These are phyloP conservation scores for Zaprionus ornatus DNA, from an alignment of 1,140 invertebrate genomes.

Conservation along the genomic window DNA sequence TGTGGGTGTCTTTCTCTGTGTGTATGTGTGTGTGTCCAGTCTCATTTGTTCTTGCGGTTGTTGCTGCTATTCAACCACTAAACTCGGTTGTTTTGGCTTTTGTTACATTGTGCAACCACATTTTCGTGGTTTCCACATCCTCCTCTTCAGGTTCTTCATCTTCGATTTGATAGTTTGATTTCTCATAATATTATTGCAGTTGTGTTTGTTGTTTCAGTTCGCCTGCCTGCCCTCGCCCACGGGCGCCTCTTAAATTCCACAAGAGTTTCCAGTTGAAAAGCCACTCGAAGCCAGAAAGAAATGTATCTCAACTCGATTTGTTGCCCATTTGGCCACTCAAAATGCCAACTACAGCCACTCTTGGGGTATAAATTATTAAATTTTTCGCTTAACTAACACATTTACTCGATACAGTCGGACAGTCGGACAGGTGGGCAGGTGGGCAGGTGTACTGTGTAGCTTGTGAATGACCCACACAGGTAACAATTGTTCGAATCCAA, in stretches of 20 bases:
- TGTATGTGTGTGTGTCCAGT: constrained; percentile 26
- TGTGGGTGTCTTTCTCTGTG: constrained; percentile 10
- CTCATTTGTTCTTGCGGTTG: constrained; percentile 52
- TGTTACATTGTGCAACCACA: constrained; percentile 68
- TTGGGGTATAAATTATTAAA: constrained; percentile 65
- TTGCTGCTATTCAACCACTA: constrained; percentile 75
- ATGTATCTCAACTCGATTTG: constrained; percentile 30
- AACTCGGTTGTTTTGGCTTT: constrained; percentile 77
- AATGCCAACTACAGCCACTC: constrained; percentile 12
- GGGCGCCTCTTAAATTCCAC: constrained; percentile 34
- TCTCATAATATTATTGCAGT: constrained; percentile 66
- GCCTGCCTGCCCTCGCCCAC: neutral
- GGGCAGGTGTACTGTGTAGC: constrained; percentile 8
- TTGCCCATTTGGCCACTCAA: constrained; percentile 31
- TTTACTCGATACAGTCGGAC: constrained; percentile 17
- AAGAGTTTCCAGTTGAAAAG: constrained; percentile 15
- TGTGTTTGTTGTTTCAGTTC: neutral
- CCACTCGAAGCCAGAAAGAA: neutral
- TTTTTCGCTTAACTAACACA: constrained; percentile 56
- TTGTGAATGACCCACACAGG: constrained; percentile 5
- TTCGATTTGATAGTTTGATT: constrained; percentile 72
- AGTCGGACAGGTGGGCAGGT: constrained; percentile 4
- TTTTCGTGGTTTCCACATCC: constrained; percentile 61
- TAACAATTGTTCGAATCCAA: constrained; percentile 68
- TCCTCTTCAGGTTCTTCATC: neutral